Conservation (phyloP, 2,113 vertebrate species). For the Alaudala cheleensis region DNA sequence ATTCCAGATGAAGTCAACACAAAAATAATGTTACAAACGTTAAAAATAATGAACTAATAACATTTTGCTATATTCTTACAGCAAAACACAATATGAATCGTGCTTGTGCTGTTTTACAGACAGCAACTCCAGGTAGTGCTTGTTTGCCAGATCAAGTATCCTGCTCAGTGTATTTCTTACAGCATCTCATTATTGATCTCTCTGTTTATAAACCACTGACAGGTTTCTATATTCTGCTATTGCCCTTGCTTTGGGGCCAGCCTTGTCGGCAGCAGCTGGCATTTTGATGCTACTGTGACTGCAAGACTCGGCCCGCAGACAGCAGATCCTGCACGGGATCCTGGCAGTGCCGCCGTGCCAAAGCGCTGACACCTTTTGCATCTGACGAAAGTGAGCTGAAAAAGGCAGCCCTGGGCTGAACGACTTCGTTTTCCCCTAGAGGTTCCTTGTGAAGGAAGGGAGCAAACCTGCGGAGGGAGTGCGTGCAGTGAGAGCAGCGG, state of each 20-base stretch:
- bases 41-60: background rate
- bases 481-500: background rate
- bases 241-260: background rate
- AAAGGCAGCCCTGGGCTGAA: background rate
- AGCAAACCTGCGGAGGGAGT: slow-evolving; percentile 51
- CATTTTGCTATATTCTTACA: background rate
- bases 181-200: background rate
- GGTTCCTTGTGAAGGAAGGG: background rate
- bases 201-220: background rate
- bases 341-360: background rate
- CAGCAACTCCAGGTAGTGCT: background rate
- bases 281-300: background rate
- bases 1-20: background rate
- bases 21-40: background rate
- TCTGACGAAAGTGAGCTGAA: background rate
- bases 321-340: background rate
- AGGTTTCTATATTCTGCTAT: background rate
- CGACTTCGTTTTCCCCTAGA: background rate
- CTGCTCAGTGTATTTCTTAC: background rate
- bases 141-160: accelerated
- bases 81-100: background rate
- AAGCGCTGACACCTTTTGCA: background rate
- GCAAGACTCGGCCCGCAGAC: background rate
- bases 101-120: background rate
- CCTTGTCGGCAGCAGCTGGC: background rate